These are phyloP conservation scores for Oreochromis niloticus DNA, from an alignment of 2,113 vertebrate species.

Conservation along the genomic window DNA sequence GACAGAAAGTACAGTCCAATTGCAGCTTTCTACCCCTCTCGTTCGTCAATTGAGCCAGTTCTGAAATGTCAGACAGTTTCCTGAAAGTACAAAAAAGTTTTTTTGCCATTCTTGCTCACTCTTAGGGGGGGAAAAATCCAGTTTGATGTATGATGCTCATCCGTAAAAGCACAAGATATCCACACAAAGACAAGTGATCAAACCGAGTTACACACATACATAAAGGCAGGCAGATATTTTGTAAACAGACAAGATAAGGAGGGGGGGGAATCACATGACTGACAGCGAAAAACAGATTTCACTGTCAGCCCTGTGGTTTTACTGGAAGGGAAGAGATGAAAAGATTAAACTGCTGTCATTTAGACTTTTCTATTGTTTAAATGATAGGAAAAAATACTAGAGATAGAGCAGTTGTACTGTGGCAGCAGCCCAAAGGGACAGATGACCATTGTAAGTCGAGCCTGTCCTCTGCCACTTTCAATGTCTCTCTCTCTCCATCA, in stretches of 20 bases:
- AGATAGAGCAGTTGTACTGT: background rate
- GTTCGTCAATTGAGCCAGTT: background rate
- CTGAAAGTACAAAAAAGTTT: background rate
- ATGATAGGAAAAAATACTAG: background rate
- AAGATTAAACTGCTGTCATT: background rate
- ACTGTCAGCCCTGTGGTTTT: background rate
- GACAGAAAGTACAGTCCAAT: background rate
- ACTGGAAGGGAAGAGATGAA: background rate
- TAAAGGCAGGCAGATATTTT: background rate
- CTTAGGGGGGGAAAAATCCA: background rate
- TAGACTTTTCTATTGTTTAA: background rate
- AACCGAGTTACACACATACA: background rate
- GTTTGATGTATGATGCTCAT: background rate
- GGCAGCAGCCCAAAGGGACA: background rate
- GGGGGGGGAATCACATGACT: background rate
- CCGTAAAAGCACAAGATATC: background rate
- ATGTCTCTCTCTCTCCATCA: slow-evolving; percentile 21
- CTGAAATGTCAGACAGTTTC: background rate
- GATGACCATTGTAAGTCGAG: background rate
- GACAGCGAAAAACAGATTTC: background rate
- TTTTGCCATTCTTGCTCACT: background rate
- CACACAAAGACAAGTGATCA: background rate
- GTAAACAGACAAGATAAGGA: background rate
- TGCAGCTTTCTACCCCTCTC: background rate
- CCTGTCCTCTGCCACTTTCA: slow-evolving; percentile 19